Percentiles rank a stretch among this genome's conserved stretches.
Evolutionary conservation across 2,888 invertebrate genomes (phyloP).

Genomic region (Nasonia oneida): DNA sequence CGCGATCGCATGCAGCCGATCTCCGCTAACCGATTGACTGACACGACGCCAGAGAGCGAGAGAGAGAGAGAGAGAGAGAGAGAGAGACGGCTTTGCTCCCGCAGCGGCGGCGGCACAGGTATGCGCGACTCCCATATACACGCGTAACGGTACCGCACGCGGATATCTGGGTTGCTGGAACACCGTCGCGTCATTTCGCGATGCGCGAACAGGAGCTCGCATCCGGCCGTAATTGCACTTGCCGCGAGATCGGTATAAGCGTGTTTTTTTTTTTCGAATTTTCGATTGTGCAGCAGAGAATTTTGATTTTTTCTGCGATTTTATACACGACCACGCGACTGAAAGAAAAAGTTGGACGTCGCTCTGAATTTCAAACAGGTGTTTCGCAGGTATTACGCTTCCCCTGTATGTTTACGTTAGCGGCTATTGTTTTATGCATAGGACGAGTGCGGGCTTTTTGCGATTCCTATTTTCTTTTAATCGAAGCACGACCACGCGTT

Average conservation of each 20-base stretch:
- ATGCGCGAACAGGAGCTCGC: constrained; percentile 16
- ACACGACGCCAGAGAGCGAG: not conserved
- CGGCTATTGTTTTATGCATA: too few species aligned
- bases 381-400: not conserved
- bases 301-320: not conserved
- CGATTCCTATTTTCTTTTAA: not conserved
- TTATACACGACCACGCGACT: not conserved
- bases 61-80: not conserved
- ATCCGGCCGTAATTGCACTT: constrained; percentile 21
- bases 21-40: constrained; percentile 15
- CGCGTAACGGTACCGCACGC: not conserved
- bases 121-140: constrained; percentile 13
- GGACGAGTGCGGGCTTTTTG: not conserved
- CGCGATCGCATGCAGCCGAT: not conserved
- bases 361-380: not conserved
- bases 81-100: not conserved
- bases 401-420: too few species aligned
- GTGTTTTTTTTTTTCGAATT: not conserved
- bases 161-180: constrained; percentile 23
- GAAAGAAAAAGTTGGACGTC: not conserved
- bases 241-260: not conserved
- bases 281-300: not conserved
- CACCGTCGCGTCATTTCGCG: constrained; percentile 18
- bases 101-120: not conserved
- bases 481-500: not conserved